These are phyloP conservation scores for Oryzias woworae DNA, from an alignment of 2,113 vertebrate species.

Conservation along the genomic window DNA sequence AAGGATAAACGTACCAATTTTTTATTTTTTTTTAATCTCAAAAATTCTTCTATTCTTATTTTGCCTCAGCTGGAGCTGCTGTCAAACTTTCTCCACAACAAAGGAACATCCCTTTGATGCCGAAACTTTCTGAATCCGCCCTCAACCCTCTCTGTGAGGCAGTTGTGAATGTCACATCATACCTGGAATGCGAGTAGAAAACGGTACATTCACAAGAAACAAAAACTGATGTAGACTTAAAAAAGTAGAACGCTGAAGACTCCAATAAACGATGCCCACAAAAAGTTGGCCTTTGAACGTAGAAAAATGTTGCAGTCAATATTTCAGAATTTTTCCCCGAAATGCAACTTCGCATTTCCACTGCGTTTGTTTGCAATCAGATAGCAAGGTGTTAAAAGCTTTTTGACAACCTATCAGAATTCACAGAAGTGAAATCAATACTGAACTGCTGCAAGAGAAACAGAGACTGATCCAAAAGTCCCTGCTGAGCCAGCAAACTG, in stretches of 20 bases:
- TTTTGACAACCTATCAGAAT: slow-evolving; percentile 58
- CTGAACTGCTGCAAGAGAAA: slow-evolving; percentile 46
- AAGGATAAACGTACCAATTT: too few relatives aligned
- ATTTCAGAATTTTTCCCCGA: background rate
- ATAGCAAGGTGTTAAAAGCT: slow-evolving; percentile 57
- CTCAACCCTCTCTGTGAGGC: slow-evolving; percentile 28
- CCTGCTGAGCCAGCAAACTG: slow-evolving; percentile 68
- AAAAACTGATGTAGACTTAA: slow-evolving; percentile 18
- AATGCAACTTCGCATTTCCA: slow-evolving; percentile 10
- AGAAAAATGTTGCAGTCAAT: slow-evolving; percentile 13
- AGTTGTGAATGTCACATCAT: slow-evolving; percentile 24
- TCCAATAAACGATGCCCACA: slow-evolving; percentile 1
- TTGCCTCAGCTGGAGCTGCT: too few relatives aligned
- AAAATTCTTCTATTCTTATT: too few relatives aligned
- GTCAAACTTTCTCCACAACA: too few relatives aligned
- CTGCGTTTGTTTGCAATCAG: slow-evolving; percentile 20
- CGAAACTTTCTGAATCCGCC: slow-evolving; percentile 19
- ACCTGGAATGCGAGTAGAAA: slow-evolving; percentile 37
- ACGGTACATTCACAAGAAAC: slow-evolving; percentile 20
- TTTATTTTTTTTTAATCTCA: too few relatives aligned
- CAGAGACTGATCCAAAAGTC: slow-evolving; percentile 53
- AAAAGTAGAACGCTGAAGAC: background rate
- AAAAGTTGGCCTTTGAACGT: slow-evolving; percentile 5
- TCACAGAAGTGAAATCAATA: slow-evolving; percentile 55
- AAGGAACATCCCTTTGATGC: slow-evolving; percentile 20